phyloP scores from a whole-genome alignment of 2,797 vertebrate genomes.

The Nothura maculosa region DNA sequence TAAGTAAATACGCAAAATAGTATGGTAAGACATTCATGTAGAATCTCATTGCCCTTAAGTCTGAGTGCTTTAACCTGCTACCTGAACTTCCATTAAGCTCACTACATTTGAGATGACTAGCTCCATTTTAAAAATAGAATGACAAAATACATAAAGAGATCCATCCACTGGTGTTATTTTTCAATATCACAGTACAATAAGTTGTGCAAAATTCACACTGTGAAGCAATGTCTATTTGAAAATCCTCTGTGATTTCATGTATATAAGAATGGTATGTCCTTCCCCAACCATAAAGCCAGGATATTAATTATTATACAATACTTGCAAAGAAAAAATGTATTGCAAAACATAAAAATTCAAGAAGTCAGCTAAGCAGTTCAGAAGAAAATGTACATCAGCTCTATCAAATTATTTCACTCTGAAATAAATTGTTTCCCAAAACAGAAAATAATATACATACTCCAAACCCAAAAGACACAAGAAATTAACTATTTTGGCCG shows the following conservation, averaged over 20 bases:
- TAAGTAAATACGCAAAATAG: neutral
- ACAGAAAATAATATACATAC: neutral
- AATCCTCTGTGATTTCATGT: neutral
- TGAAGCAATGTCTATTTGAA: neutral
- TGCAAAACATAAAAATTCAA: neutral
- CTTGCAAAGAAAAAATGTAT: neutral
- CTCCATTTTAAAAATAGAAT: neutral
- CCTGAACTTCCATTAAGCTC: neutral
- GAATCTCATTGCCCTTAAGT: neutral
- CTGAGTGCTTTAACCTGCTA: neutral
- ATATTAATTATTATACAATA: neutral
- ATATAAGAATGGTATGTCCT: rapidly evolving
- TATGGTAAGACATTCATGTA: neutral
- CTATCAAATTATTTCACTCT: neutral
- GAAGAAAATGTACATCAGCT: neutral
- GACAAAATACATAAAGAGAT: neutral
- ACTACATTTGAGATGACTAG: neutral
- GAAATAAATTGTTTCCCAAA: neutral
- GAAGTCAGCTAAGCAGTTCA: neutral
- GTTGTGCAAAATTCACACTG: neutral
- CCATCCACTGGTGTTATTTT: neutral
- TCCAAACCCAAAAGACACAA: neutral
- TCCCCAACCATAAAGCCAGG: neutral
- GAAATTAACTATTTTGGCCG: neutral
- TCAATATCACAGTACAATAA: neutral